Percentiles rank a stretch among this genome's conserved stretches.
Evolutionary conservation across 2,113 vertebrate genomes (phyloP).

Genomic region (Rhinolophus ferrumequinum): DNA sequence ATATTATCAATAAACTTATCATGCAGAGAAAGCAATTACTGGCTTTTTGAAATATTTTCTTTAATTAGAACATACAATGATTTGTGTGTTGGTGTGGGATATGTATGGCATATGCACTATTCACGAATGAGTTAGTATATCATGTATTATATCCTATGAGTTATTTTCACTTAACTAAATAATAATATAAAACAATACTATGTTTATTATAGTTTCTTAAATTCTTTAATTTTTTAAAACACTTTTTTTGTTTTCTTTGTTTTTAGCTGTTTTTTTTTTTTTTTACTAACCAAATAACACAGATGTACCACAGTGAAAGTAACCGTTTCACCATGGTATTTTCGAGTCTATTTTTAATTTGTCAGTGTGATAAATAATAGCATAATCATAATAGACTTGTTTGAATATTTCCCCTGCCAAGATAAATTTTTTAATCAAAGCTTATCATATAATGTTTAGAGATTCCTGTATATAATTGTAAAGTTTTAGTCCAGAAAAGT

Average conservation of each 20-base stretch:
- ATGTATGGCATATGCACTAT: neutral
- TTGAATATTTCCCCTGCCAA: neutral
- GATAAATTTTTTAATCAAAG: neutral
- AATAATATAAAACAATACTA: neutral
- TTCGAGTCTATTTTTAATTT: constrained; percentile 8
- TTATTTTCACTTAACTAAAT: constrained; percentile 1
- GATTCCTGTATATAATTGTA: neutral
- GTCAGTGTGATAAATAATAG: neutral
- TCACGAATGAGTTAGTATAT: neutral
- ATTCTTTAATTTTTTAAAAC: neutral
- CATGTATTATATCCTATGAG: neutral
- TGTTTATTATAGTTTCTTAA: neutral
- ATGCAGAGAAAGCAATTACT: neutral
- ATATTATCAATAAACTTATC: neutral
- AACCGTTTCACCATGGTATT: neutral
- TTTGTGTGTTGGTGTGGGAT: neutral
- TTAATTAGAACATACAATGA: neutral
- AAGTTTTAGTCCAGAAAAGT: neutral
- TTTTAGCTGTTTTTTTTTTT: no score
- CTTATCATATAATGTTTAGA: neutral
- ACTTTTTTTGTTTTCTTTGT: no score
- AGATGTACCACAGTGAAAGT: neutral
- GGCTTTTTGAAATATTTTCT: neutral
- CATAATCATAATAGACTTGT: neutral
- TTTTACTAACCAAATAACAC: neutral